Evolutionary conservation across 1,140 invertebrate species (phyloP).

Genomic region (Danaus plexippus): DNA sequence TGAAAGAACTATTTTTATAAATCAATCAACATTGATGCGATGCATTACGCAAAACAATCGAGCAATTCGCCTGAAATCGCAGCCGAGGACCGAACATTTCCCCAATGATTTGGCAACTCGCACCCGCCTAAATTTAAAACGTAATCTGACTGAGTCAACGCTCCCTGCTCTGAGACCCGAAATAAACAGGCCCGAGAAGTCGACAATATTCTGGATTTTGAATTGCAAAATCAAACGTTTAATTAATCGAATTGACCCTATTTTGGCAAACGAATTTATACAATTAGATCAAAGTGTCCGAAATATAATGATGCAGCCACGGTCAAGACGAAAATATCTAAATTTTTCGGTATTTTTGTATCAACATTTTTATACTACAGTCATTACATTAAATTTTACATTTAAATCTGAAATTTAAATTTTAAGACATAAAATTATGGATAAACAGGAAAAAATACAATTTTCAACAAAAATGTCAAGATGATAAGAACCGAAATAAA

Average conservation of each 20-base stretch:
- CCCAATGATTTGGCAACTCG: conserved; percentile 66
- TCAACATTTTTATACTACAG: too few species aligned
- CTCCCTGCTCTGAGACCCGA: conserved; percentile 54
- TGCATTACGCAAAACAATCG: conserved; percentile 33
- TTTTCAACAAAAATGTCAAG: too few species aligned
- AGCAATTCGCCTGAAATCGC: conserved; percentile 36
- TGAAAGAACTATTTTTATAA: neutral
- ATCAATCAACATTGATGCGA: conserved; percentile 10
- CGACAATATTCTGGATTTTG: conserved; percentile 49
- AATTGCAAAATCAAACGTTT: conserved; percentile 33
- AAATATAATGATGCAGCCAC: too few species aligned
- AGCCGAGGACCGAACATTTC: conserved; percentile 46
- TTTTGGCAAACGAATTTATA: too few species aligned
- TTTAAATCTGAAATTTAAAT: too few species aligned
- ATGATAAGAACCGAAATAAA: too few species aligned
- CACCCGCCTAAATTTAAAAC: conserved; percentile 67
- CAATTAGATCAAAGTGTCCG: too few species aligned
- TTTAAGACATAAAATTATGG: too few species aligned
- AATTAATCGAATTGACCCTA: conserved; percentile 5
- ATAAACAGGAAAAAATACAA: too few species aligned
- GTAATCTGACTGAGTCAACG: conserved; percentile 69
- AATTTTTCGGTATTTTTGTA: too few species aligned
- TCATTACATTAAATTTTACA: too few species aligned
- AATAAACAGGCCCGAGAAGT: conserved; percentile 56
- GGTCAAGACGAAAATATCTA: too few species aligned